A percentile compares a stretch with the other conserved stretches of the same genome.
Conservation (phyloP, 2,888 invertebrate genomes). For the Scaptomyza caliginosa region DNA sequence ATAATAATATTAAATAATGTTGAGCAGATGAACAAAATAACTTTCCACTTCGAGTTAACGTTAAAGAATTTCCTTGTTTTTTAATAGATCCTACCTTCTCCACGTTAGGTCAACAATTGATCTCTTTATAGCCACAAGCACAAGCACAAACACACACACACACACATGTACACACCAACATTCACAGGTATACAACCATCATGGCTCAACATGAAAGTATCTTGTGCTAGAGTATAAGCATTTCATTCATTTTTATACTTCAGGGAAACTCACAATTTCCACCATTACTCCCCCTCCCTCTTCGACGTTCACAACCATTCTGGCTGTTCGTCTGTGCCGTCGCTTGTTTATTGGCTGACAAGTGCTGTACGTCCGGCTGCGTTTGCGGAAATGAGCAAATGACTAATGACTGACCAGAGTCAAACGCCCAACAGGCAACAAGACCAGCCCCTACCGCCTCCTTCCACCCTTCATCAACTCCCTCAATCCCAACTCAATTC, state of each 20-base stretch:
- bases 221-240: constrained; percentile 1
- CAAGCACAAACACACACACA: not conserved
- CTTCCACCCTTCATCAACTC: not conserved
- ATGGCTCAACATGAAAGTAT: constrained; percentile 1
- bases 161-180: not conserved
- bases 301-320: fast-evolving
- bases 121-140: not conserved
- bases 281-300: no score
- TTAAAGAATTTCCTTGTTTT: no score
- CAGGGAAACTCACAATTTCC: not conserved
- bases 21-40: no score
- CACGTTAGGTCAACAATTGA: no score
- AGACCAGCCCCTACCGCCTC: not conserved
- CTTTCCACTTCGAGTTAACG: no score
- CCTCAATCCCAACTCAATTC: not conserved
- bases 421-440: constrained; percentile 25
- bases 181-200: not conserved
- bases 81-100: no score
- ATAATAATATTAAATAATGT: no score
- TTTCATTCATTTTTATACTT: constrained; percentile 9
- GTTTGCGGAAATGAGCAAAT: constrained; percentile 78
- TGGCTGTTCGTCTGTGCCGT: constrained; percentile 24
- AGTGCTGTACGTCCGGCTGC: constrained; percentile 78
- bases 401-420: constrained; percentile 77
- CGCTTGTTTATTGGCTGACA: constrained; percentile 78